These are phyloP conservation scores for Hirtodrosophila histrioides DNA, from an alignment of 2,888 invertebrate species.

Conservation along the genomic window DNA sequence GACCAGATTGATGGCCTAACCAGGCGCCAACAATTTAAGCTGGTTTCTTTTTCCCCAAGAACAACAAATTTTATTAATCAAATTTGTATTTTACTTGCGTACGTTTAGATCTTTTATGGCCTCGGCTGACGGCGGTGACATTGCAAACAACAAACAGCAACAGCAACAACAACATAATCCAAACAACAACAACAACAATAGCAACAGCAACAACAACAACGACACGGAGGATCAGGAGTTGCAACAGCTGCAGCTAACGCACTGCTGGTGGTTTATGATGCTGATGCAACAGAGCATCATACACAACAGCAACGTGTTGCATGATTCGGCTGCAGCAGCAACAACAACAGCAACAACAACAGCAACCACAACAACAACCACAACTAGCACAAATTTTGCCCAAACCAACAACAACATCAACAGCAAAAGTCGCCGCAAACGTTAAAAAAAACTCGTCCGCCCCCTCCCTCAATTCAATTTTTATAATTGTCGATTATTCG, in stretches of 20 bases:
- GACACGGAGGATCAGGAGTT: conserved; percentile 36
- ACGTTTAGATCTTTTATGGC: conserved; percentile 78
- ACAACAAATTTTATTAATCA: conserved; percentile 4
- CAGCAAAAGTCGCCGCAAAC: conserved; percentile 51
- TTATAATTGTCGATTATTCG: conserved; percentile 37
- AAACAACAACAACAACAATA: conserved; percentile 19
- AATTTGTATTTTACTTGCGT: conserved; percentile 5
- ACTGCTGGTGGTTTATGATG: conserved; percentile 83
- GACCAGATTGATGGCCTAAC: conserved; percentile 49
- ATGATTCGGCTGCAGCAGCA: not conserved
- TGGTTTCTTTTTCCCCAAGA: conserved; percentile 26
- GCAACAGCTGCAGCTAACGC: conserved; percentile 77
- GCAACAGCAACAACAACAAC: conserved; percentile 66
- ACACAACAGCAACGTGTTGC: conserved; percentile 39
- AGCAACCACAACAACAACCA: conserved; percentile 14
- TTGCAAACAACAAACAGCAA: conserved; percentile 27
- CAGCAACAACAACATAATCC: conserved; percentile 25
- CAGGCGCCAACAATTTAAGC: conserved; percentile 32
- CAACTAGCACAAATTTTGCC: conserved; percentile 9
- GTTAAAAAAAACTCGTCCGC: conserved; percentile 28
- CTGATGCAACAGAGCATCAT: conserved; percentile 82
- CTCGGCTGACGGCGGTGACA: conserved; percentile 60
- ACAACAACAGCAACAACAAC: not conserved
- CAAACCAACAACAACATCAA: conserved; percentile 15
- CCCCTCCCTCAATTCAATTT: conserved; percentile 16